Evolutionary conservation across 1,140 invertebrate genomes (phyloP), one percentile per base, ranked within the genome.

Genomic region (Rhyzopertha dominica): DNA sequence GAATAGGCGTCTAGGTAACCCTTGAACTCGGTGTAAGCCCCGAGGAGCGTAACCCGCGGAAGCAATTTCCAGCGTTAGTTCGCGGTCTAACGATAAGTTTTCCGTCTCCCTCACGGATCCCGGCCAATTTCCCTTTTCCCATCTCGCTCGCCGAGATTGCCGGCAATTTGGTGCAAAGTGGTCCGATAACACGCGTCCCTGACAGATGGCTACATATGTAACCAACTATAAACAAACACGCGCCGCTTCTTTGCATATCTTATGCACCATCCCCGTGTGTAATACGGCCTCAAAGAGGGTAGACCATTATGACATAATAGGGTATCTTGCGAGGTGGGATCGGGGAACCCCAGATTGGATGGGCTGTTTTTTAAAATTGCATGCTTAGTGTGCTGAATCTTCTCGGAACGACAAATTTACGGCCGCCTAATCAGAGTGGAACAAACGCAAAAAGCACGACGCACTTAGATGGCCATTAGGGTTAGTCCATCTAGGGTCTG

Each of bases 131-230:
- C n/a, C n/a, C 19, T 49, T 34, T 47, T 14, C 22, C 13, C 23
- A 18, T 59, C 56, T 51, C 41, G 31, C 34, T 59, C 47, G 26
- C 8, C 17, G 22, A 37, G 56, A 58, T 61, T 58, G 56, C 43
- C 35, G 47, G 58, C 57, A 61, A 61, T 61, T 58, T 61, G 53
- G 51, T 51, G 51, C 50, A 60, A 60, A 60, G 53, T 60, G 58
- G 51, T 56, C 56, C 53, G 58, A 61, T 61, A 61, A 61, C 56
- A 47, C 54, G 39, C 45, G 54, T 46, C 43, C 49, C 50, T 58
- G 58, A 61, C 58, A 61, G 58, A 61, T 61, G 58, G 58, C 49
- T 61, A 61, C 58, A 61, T 51, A 61, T 58, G 58, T 56, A 52
- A 51, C 53, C 55, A 49, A 51, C 43, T 61, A 61, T 61, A 61